A percentile compares a stretch with the other conserved stretches of the same genome.
phyloP scores from a whole-genome alignment of 2,113 vertebrate genomes.

The Heteronetta atricapilla region DNA sequence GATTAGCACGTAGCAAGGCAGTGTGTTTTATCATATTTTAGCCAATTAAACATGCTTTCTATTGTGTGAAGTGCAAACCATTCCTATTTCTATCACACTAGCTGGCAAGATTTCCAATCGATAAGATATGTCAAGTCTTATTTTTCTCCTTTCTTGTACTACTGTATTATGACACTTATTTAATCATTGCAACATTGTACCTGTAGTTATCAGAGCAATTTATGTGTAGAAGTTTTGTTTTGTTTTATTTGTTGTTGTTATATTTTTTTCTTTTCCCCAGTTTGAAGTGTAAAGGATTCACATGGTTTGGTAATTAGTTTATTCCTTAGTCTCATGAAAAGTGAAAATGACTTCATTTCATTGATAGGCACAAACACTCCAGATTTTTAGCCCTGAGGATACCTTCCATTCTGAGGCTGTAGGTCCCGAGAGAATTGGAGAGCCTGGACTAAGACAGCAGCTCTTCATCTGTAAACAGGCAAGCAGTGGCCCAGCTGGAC shows the following conservation, averaged over 20 bases:
- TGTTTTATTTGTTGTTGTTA: too few species aligned
- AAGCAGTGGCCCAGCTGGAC: background rate
- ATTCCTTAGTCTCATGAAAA: background rate
- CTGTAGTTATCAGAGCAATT: background rate
- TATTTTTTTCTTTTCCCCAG: background rate
- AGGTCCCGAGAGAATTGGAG: background rate
- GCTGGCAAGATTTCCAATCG: background rate
- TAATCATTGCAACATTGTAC: background rate
- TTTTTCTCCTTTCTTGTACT: background rate
- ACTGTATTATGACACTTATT: background rate
- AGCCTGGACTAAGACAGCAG: background rate
- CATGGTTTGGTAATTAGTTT: background rate
- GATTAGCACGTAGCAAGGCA: background rate
- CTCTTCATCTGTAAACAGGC: background rate
- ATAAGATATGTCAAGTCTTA: background rate
- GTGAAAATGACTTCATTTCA: background rate
- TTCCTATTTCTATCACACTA: background rate
- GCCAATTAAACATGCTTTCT: background rate
- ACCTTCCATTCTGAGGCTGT: background rate
- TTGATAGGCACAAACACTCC: background rate
- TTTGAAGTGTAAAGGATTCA: background rate
- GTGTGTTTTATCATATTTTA: background rate
- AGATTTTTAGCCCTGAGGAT: background rate
- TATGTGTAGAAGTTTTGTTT: background rate
- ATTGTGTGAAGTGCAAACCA: background rate